Evolutionary conservation across 2,888 invertebrate species (phyloP).

Genomic region (Mythimna pallens): DNA sequence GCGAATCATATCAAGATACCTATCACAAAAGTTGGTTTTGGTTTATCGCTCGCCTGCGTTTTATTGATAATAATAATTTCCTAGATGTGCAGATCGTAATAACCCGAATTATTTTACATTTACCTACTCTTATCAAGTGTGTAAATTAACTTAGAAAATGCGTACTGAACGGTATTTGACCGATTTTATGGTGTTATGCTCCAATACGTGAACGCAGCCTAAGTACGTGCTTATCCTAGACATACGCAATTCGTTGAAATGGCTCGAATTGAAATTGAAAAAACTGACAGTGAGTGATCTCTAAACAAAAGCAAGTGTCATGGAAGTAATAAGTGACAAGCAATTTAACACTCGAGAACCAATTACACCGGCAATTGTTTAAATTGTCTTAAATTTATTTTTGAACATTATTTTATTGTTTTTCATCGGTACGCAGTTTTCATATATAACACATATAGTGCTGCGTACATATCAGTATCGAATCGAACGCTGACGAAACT

Average conservation of each 20-base stretch:
- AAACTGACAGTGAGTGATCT: slow-evolving; percentile 40
- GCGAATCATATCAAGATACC: too few species aligned
- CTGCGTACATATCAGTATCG: slow-evolving; percentile 29
- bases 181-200: not conserved
- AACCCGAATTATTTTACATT: too few species aligned
- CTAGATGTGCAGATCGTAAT: too few species aligned
- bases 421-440: slow-evolving; percentile 6
- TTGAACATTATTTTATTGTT: slow-evolving; percentile 26
- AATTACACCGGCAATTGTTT: slow-evolving; percentile 45
- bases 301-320: slow-evolving; percentile 34
- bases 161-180: not conserved
- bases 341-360: slow-evolving; percentile 28
- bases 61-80: too few species aligned
- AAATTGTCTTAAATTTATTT: slow-evolving; percentile 35
- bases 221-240: not conserved
- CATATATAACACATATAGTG: slow-evolving; percentile 50
- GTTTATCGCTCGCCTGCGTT: too few species aligned
- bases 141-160: not conserved
- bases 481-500: slow-evolving; percentile 8
- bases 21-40: too few species aligned
- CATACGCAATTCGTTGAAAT: slow-evolving; percentile 11
- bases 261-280: slow-evolving; percentile 12
- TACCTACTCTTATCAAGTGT: too few species aligned
- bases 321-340: slow-evolving; percentile 29
- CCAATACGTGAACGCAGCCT: slow-evolving; percentile 12